These are phyloP conservation scores for Styela clava DNA, from an alignment of 23 tunicate genomes.

Conservation along the genomic window DNA sequence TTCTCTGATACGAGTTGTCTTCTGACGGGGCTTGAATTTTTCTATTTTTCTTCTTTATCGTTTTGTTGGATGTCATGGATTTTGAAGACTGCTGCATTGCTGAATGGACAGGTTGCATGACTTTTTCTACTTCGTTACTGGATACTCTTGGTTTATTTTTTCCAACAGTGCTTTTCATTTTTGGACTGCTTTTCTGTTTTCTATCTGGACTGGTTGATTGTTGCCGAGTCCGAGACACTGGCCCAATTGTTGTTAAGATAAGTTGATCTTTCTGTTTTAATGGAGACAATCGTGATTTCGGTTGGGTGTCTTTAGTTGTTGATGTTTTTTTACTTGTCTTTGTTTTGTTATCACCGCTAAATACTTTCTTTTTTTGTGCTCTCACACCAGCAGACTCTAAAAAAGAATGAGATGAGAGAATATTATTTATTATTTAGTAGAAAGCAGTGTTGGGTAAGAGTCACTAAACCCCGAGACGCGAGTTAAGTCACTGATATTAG, in stretches of 20 bases:
- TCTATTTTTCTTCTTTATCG: not conserved
- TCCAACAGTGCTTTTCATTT: not conserved
- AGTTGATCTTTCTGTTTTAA: not conserved
- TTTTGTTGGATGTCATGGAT: not conserved
- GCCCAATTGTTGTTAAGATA: not conserved
- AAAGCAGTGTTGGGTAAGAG: too few relatives aligned
- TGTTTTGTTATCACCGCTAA: not conserved
- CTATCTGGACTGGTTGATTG: constrained; percentile 2
- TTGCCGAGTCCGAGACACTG: not conserved
- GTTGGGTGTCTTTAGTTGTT: not conserved
- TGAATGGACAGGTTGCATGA: not conserved
- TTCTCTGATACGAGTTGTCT: not conserved
- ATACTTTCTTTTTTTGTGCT: not conserved
- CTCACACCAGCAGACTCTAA: not conserved
- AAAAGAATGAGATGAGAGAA: not conserved
- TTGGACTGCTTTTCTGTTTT: not conserved
- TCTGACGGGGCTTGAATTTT: constrained; percentile 15
- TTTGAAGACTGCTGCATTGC: not conserved
- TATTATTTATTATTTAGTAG: too few relatives aligned
- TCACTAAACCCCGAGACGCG: too few relatives aligned
- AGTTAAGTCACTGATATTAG: too few relatives aligned
- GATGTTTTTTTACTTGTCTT: not conserved
- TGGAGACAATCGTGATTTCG: not conserved
- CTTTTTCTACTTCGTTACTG: not conserved
- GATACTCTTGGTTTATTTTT: not conserved